phyloP scores from a whole-genome alignment of 2,113 vertebrate species.

The Tamias sibiricus region DNA sequence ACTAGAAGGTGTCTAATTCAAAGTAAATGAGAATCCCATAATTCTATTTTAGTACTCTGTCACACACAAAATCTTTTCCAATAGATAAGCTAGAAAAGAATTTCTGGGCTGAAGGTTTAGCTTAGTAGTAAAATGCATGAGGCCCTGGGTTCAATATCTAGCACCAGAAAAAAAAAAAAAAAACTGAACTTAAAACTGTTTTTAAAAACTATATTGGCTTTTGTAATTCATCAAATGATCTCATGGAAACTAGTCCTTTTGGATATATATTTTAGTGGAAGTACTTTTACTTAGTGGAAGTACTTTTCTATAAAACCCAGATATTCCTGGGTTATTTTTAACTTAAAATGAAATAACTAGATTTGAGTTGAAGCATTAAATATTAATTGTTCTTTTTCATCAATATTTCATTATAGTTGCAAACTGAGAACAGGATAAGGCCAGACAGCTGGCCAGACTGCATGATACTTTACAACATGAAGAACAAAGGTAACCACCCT shows the following conservation, averaged over 20 bases:
- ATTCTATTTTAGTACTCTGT: not conserved
- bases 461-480: conserved; percentile 39
- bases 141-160: not conserved
- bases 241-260: conserved; percentile 2
- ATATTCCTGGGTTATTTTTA: conserved; percentile 21
- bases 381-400: conserved; percentile 68
- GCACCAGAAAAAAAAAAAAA: too few relatives aligned
- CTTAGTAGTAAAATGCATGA: not conserved
- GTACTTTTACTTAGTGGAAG: too few relatives aligned
- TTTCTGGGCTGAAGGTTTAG: not conserved
- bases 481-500: conserved; percentile 38
- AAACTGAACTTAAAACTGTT: not conserved
- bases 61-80: conserved; percentile 6
- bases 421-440: conserved; percentile 27
- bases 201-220: conserved; percentile 25
- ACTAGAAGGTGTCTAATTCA: not conserved
- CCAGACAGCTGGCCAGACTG: conserved; percentile 64
- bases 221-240: not conserved
- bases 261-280: not conserved
- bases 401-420: conserved; percentile 61
- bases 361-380: conserved; percentile 41
- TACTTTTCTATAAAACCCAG: conserved; percentile 4
- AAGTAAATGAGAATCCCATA: not conserved
- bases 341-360: conserved; percentile 53
- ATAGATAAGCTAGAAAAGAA: conserved; percentile 1